Base-by-base conservation (phyloP, 2,797 vertebrate genomes). In the Petrocephalus schoutedeni region DNA sequence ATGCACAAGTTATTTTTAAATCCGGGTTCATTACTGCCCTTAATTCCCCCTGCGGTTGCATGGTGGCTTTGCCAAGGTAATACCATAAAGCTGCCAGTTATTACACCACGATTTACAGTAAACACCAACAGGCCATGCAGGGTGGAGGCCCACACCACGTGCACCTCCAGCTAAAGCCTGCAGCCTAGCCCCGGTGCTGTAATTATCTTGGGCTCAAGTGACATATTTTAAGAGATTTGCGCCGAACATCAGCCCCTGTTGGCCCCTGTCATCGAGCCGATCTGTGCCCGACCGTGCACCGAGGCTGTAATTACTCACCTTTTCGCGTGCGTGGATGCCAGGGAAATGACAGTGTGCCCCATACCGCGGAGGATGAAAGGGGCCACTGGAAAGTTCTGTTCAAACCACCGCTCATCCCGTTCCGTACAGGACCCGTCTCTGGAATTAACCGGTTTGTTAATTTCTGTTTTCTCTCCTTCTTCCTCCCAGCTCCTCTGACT, bases 1-100 rank as follows among this genome's bases (percentile, higher is more conserved):
- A 53, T 8, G 51, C 57, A 23, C 51, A 41, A 41, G 59, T 88
- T 58, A 74, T 88, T 88, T 86, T 88, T 74, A 88, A 85, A 61
- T 71, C 28, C n/a, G 3, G 53, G 14, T 19, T 67, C 28, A 74
- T 88, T 58, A 57, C 36, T 41, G 51, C 32, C 80, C 10, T 57
- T 85, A 32, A 84, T 64, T 74, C 14, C 28, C 8, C 87, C 53
- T 88, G 87, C 23, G 80, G 87, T 54, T 88, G 28, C n/a, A 23
- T 84, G 77, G 74, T 61, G 56, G 41, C 53, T 88, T 85, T 85
- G 28, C 28, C 49, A 71, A 85, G 51, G 59, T 71, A 88, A 71
- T 58, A n/a, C 59, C 32, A 51, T 54, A 59, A 56, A 51, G 87
- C 58, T 49, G 80, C 28, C 71, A 84, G 57, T 53, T 36, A 71